Percentiles rank a stretch among this genome's conserved stretches.
Conservation (phyloP, 2,113 vertebrate genomes). For the Sebastes schlegelii region DNA sequence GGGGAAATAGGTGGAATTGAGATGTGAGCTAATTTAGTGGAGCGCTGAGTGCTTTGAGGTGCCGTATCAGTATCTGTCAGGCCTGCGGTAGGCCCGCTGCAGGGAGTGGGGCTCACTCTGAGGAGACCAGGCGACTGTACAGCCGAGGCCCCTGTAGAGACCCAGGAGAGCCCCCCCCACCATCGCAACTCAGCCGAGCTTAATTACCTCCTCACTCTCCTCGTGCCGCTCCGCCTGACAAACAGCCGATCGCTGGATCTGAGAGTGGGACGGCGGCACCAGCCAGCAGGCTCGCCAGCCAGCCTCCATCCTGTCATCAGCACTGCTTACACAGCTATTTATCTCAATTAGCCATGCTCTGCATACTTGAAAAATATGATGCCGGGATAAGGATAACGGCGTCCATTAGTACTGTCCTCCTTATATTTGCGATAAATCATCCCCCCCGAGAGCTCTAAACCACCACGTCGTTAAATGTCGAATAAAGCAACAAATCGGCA, state of each 20-base stretch:
- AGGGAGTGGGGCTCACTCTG: conserved; percentile 70
- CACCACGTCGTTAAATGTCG: conserved; percentile 35
- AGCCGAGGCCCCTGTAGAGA: conserved; percentile 80
- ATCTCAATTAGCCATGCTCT: conserved; percentile 71
- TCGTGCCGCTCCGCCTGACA: conserved; percentile 33
- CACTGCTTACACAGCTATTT: conserved; percentile 46
- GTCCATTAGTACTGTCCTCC: conserved; percentile 21
- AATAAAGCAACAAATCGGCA: conserved; percentile 59
- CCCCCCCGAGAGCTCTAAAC: conserved; percentile 14
- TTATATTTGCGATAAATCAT: conserved; percentile 54
- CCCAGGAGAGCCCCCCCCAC: conserved; percentile 30
- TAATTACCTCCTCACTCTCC: conserved; percentile 60
- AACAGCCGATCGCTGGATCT: conserved; percentile 48
- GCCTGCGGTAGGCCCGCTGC: conserved; percentile 55
- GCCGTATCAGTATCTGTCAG: conserved; percentile 67
- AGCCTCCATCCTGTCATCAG: conserved; percentile 48
- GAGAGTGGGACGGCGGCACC: conserved; percentile 10
- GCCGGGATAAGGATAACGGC: conserved; percentile 50
- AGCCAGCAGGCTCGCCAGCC: conserved; percentile 46
- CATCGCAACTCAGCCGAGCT: conserved; percentile 44
- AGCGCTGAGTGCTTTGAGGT: conserved; percentile 62
- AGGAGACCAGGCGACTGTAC: conserved; percentile 39
- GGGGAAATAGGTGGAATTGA: conserved; percentile 57
- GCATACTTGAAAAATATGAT: conserved; percentile 59
- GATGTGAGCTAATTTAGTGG: conserved; percentile 64